These are phyloP conservation scores for Lasioglossum vierecki DNA, from an alignment of 2,888 invertebrate genomes.

Conservation along the genomic window DNA sequence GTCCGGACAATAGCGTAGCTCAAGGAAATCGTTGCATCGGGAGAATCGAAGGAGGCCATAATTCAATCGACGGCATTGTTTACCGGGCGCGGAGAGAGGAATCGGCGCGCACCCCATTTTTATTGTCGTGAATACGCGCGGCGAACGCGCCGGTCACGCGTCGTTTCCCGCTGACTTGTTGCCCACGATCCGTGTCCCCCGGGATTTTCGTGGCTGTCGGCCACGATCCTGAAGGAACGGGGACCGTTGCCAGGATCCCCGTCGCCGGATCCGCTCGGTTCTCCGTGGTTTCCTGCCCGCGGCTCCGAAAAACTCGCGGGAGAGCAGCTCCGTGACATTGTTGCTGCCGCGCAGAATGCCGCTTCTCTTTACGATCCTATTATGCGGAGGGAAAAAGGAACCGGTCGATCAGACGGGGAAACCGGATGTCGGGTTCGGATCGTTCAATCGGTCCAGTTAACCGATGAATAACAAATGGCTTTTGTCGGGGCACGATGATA, in stretches of 20 bases:
- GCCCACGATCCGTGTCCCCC: conserved; percentile 73
- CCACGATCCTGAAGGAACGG: neutral
- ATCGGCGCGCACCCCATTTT: conserved; percentile 57
- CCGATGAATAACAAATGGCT: conserved; percentile 8
- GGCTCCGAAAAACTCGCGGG: conserved; percentile 31
- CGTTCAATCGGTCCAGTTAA: conserved; percentile 5
- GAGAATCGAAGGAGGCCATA: conserved; percentile 40
- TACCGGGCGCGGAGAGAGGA: conserved; percentile 33
- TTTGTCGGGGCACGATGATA: neutral
- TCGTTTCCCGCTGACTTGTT: conserved; percentile 75
- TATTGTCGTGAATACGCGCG: conserved; percentile 62
- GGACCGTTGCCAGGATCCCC: conserved; percentile 63
- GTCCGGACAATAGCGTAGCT: conserved; percentile 19
- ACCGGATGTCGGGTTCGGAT: neutral
- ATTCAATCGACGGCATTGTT: conserved; percentile 51
- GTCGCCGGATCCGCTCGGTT: conserved; percentile 65
- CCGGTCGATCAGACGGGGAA: neutral
- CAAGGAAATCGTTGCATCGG: conserved; percentile 36
- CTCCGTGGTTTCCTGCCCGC: conserved; percentile 58
- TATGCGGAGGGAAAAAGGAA: neutral
- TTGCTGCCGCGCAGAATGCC: neutral
- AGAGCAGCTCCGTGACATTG: conserved; percentile 33
- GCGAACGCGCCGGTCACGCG: conserved; percentile 68
- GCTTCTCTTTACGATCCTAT: conserved; percentile 12
- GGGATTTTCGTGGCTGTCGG: conserved; percentile 56